Percentiles rank a stretch among this genome's conserved stretches.
Conservation (phyloP, 2,113 vertebrate genomes). For the Hippocampus guttulatus region DNA sequence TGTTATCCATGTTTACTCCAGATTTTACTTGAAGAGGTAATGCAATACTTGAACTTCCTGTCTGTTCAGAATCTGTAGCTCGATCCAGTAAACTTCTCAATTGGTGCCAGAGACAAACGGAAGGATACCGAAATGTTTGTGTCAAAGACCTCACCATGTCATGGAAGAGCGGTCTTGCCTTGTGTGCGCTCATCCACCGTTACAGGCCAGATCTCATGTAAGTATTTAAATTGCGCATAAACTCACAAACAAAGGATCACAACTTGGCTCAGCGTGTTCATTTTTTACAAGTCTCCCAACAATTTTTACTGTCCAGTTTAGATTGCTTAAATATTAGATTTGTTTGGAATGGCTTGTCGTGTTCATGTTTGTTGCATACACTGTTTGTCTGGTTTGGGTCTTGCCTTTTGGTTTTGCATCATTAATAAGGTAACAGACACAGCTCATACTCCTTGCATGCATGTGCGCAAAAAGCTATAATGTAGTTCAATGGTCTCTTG, state of each 20-base stretch:
- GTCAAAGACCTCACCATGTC: slow-evolving; percentile 93
- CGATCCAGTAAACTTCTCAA: slow-evolving; percentile 91
- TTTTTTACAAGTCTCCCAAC: background rate
- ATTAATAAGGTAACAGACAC: slow-evolving; percentile 42
- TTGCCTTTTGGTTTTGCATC: slow-evolving; percentile 34
- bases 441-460: slow-evolving; percentile 24
- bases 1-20: slow-evolving; percentile 16
- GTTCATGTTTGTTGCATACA: slow-evolving; percentile 30
- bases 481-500: slow-evolving; percentile 39
- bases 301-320: background rate
- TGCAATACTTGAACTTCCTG: slow-evolving; percentile 2
- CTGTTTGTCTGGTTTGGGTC: slow-evolving; percentile 40
- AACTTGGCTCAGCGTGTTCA: background rate
- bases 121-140: slow-evolving; percentile 86
- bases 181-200: slow-evolving; percentile 93
- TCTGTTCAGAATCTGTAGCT: slow-evolving; percentile 83
- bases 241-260: background rate
- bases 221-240: slow-evolving; percentile 59
- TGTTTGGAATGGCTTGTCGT: slow-evolving; percentile 12
- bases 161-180: slow-evolving; percentile 94
- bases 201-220: slow-evolving; percentile 95
- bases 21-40: slow-evolving; percentile 5
- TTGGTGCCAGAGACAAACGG: slow-evolving; percentile 97
- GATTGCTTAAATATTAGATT: slow-evolving; percentile 9
- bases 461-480: slow-evolving; percentile 27